Percentiles rank a stretch among this genome's conserved stretches.
These are phyloP conservation scores for Oryzias dopingdopingensis DNA, from an alignment of 2,797 vertebrate species.

Conservation along the genomic window DNA sequence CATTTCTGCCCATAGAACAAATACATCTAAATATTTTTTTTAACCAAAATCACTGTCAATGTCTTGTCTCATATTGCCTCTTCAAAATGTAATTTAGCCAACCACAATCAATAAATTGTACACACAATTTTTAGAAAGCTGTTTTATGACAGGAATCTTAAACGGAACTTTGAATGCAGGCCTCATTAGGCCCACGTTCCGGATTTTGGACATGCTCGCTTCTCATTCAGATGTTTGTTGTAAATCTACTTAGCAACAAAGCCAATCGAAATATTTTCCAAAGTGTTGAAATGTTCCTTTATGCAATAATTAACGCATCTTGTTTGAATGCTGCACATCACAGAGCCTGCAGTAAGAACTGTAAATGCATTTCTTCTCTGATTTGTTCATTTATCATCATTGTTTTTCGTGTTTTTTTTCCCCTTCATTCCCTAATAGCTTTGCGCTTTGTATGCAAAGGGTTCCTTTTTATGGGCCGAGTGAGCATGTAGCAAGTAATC, in stretches of 20 bases:
- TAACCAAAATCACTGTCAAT: no score
- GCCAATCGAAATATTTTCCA: neutral
- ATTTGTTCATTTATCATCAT: slow-evolving; percentile 1
- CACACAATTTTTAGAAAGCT: no score
- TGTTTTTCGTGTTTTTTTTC: neutral
- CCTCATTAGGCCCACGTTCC: no score
- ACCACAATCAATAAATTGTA: no score
- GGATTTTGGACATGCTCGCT: no score
- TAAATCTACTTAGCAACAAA: neutral
- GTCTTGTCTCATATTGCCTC: no score
- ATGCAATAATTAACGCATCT: neutral
- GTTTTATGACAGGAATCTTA: no score
- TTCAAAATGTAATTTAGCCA: no score
- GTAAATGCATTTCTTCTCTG: slow-evolving; percentile 9
- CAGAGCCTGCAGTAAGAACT: neutral
- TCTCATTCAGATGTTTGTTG: neutral
- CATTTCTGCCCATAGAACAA: no score
- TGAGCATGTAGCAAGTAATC: slow-evolving; percentile 41
- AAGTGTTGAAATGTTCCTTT: neutral
- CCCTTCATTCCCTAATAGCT: slow-evolving; percentile 6
- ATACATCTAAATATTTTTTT: no score
- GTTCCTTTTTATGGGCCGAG: slow-evolving; percentile 10
- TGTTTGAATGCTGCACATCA: neutral
- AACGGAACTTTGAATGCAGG: no score
- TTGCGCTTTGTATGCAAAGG: slow-evolving; percentile 10